Conservation (phyloP, 2,113 vertebrate genomes). For the Rhea pennata region DNA sequence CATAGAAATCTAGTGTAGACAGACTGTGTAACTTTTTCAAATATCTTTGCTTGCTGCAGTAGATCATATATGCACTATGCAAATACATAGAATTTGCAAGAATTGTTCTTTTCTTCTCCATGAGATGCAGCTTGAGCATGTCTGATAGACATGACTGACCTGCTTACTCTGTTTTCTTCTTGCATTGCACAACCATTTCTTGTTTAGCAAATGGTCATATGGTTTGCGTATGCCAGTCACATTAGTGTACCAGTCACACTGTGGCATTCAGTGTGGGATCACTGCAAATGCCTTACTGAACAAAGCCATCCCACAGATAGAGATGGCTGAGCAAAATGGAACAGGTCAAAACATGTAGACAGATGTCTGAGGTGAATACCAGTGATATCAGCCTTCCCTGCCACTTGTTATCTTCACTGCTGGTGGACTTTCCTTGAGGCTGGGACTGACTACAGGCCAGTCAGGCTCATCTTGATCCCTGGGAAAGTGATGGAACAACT, state of each 20-base stretch:
- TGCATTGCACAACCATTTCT: not conserved
- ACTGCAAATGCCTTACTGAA: not conserved
- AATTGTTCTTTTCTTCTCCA: not conserved
- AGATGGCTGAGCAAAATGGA: not conserved
- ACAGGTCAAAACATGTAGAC: not conserved
- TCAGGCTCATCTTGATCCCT: not conserved
- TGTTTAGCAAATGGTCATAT: constrained; percentile 24
- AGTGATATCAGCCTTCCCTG: not conserved
- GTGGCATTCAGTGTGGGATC: constrained; percentile 67
- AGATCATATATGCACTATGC: not conserved
- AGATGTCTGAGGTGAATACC: not conserved
- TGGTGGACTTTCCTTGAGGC: not conserved
- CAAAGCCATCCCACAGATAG: not conserved
- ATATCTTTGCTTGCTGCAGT: not conserved
- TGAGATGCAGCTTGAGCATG: not conserved
- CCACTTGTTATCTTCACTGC: not conserved
- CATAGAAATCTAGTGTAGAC: not conserved
- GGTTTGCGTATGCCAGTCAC: not conserved
- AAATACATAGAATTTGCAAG: not conserved
- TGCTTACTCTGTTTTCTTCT: not conserved
- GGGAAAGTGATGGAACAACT: not conserved
- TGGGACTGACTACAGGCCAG: not conserved
- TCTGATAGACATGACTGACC: not conserved
- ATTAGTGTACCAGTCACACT: not conserved
- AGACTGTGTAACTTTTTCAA: not conserved